A percentile compares a stretch with the other conserved stretches of the same genome.
phyloP scores from a whole-genome alignment of 2,888 invertebrate genomes.

The Elmis aenea region DNA sequence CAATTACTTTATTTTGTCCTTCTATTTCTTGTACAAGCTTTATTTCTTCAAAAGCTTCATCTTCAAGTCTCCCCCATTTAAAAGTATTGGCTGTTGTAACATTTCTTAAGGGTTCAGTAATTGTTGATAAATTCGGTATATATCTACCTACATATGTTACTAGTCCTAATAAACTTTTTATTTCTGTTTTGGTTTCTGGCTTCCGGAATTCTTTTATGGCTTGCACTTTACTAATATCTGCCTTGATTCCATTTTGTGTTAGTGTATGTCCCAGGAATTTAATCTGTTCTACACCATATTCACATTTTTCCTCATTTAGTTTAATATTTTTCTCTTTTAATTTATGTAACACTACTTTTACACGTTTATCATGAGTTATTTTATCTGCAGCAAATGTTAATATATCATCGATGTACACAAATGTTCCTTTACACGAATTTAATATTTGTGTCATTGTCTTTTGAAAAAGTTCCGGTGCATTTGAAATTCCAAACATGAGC shows the following conservation, averaged over 20 bases:
- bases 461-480: constrained; percentile 45
- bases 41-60: constrained; percentile 1
- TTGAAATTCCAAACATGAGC: constrained; percentile 37
- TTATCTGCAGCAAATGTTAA: constrained; percentile 30
- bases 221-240: constrained; percentile 28
- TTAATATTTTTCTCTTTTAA: constrained; percentile 24
- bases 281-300: constrained; percentile 22
- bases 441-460: constrained; percentile 37
- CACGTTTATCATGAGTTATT: constrained; percentile 31
- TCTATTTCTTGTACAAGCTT: background rate
- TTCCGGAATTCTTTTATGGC: constrained; percentile 24
- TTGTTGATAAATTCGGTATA: constrained; percentile 14
- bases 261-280: constrained; percentile 32
- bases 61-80: constrained; percentile 1
- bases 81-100: background rate
- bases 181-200: constrained; percentile 25
- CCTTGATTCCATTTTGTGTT: constrained; percentile 27
- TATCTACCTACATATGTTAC: constrained; percentile 30
- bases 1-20: constrained; percentile 17
- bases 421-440: constrained; percentile 30
- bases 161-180: too few relatives aligned
- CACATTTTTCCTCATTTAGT: constrained; percentile 35
- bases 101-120: constrained; percentile 2
- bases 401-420: constrained; percentile 42
- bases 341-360: constrained; percentile 27